phyloP scores from a whole-genome alignment of 2,797 vertebrate genomes.

The Tragelaphus oryx region DNA sequence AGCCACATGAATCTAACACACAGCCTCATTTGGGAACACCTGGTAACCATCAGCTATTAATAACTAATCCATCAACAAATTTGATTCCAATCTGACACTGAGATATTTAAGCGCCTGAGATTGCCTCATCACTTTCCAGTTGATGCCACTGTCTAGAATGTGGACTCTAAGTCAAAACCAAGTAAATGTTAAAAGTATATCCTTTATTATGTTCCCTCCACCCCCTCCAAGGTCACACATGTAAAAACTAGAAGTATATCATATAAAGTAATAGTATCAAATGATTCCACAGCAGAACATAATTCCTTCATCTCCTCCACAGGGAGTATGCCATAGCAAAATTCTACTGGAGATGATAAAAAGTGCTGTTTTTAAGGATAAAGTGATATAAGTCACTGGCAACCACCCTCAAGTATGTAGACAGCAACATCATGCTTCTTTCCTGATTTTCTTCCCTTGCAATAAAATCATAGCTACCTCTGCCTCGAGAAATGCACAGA shows the following conservation, averaged over 20 bases:
- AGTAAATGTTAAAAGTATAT: not conserved
- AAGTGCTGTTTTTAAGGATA: not conserved
- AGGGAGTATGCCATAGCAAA: not conserved
- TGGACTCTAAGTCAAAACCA: not conserved
- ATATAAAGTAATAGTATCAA: not conserved
- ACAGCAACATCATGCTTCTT: rapidly evolving
- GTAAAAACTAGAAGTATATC: not conserved
- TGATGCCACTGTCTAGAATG: not conserved
- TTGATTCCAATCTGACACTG: not conserved
- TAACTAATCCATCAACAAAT: not conserved
- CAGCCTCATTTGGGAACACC: not conserved
- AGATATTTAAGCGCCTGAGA: not conserved
- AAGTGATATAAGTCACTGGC: not conserved
- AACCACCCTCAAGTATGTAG: not conserved
- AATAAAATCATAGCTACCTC: not conserved
- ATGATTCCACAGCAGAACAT: not conserved
- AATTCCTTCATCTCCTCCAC: not conserved
- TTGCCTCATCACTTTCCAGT: not conserved
- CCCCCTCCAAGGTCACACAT: not conserved
- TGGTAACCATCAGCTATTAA: not conserved
- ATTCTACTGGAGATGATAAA: not conserved
- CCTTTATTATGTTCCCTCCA: not conserved
- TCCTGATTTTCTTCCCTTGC: not conserved
- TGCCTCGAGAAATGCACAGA: not conserved
- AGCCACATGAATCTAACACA: not conserved